Conservation (phyloP, 2,888 invertebrate species). For the Phortica magna region DNA sequence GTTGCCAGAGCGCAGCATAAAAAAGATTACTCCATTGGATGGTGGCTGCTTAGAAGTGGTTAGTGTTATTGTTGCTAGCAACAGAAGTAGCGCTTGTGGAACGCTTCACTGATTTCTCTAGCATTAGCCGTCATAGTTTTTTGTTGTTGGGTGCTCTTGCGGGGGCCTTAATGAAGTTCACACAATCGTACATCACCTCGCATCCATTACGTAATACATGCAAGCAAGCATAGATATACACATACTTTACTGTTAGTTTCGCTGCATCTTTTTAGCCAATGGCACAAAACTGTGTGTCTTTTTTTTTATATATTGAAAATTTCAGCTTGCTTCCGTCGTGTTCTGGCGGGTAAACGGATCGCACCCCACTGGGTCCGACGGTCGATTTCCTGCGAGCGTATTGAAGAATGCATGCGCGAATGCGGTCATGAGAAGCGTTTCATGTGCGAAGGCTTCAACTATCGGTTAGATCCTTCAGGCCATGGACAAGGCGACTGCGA, state of each 20-base stretch:
- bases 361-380: conserved; percentile 84
- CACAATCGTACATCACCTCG: conserved; percentile 25
- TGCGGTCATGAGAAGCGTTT: conserved; percentile 87
- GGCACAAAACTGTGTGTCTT: not conserved
- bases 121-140: conserved; percentile 2
- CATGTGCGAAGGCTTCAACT: conserved; percentile 90
- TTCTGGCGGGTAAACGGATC: conserved; percentile 86
- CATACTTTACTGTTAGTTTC: not conserved
- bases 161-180: conserved; percentile 28
- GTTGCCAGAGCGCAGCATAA: conserved; percentile 41
- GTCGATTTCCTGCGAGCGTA: conserved; percentile 84
- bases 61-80: not conserved
- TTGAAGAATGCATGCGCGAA: conserved; percentile 87
- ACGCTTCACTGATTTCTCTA: conserved; percentile 60
- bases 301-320: conserved; percentile 42
- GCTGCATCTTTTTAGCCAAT: conserved; percentile 19
- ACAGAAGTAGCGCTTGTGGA: conserved; percentile 26
- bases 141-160: conserved; percentile 24
- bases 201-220: conserved; percentile 41
- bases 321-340: conserved; percentile 88
- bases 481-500: conserved; percentile 88
- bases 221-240: not conserved
- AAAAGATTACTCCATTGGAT: conserved; percentile 3
- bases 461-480: conserved; percentile 86
- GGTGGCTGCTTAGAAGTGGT: not conserved